A percentile compares a stretch with the other conserved stretches of the same genome.
Evolutionary conservation across 2,888 invertebrate genomes (phyloP).

Genomic region (Drepanosiphum platanoidis): DNA sequence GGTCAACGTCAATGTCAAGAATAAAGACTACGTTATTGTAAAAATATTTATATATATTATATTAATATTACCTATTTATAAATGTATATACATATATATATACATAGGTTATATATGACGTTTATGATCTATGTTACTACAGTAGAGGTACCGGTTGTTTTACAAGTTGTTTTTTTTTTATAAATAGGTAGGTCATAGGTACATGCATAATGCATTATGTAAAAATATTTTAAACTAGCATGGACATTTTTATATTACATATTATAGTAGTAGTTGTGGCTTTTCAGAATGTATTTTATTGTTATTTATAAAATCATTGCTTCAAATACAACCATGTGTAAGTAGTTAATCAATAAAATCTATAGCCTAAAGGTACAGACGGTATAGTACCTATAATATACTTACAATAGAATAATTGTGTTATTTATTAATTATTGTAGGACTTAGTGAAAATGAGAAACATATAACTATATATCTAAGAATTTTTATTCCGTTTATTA

Average conservation of each 20-base stretch:
- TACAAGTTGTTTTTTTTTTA: neutral
- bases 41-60: neutral
- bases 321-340: too few species aligned
- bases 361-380: neutral
- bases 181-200: too few species aligned
- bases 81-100: too few species aligned
- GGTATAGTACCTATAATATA: neutral
- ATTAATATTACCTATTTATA: too few species aligned
- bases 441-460: neutral
- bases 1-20: neutral
- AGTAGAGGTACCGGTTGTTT: neutral
- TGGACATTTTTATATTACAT: neutral
- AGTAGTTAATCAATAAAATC: too few species aligned
- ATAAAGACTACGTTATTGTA: neutral
- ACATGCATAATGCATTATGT: constrained; percentile 25
- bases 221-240: neutral
- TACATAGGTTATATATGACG: neutral
- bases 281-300: too few species aligned
- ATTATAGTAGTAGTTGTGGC: too few species aligned
- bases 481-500: neutral
- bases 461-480: neutral
- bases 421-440: neutral
- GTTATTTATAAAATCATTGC: too few species aligned
- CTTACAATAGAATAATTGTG: too few species aligned
- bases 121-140: neutral